These are phyloP conservation scores for Lithophane ornitopus DNA, from an alignment of 2,888 invertebrate species.

Conservation along the genomic window DNA sequence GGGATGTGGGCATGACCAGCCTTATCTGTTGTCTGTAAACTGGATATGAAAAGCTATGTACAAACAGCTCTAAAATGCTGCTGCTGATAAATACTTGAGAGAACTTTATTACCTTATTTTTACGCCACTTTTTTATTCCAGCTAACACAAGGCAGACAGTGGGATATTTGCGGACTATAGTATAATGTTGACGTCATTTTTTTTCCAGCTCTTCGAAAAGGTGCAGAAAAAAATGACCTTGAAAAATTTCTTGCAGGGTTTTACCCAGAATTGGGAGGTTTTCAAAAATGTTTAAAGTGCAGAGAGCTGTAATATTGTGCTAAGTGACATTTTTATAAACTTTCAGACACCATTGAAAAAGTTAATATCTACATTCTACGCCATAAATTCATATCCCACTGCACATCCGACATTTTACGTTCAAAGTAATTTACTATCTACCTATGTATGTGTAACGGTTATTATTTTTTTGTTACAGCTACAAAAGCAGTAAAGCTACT, in stretches of 20 bases:
- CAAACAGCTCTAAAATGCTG: background rate
- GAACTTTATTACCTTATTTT: background rate
- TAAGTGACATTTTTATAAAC: background rate
- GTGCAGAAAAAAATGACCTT: background rate
- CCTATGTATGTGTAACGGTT: no score
- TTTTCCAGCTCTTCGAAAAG: background rate
- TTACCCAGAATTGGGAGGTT: background rate
- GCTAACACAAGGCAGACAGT: background rate
- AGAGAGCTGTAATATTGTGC: background rate
- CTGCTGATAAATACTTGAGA: background rate
- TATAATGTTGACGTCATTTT: background rate
- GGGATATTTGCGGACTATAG: background rate
- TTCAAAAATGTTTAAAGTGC: background rate
- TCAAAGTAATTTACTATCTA: no score
- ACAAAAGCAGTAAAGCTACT: no score
- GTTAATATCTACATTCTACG: background rate
- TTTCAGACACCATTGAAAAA: background rate
- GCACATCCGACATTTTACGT: no score
- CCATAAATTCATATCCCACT: slow-evolving; percentile 33
- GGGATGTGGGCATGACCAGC: background rate
- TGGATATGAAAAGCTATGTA: background rate
- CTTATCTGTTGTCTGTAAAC: background rate
- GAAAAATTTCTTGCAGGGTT: background rate
- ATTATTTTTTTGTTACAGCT: no score
- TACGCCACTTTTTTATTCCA: background rate